Percentiles rank a stretch among this genome's conserved stretches.
phyloP scores from a whole-genome alignment of 2,888 invertebrate genomes.

The Zaprionus obscuricornis region DNA sequence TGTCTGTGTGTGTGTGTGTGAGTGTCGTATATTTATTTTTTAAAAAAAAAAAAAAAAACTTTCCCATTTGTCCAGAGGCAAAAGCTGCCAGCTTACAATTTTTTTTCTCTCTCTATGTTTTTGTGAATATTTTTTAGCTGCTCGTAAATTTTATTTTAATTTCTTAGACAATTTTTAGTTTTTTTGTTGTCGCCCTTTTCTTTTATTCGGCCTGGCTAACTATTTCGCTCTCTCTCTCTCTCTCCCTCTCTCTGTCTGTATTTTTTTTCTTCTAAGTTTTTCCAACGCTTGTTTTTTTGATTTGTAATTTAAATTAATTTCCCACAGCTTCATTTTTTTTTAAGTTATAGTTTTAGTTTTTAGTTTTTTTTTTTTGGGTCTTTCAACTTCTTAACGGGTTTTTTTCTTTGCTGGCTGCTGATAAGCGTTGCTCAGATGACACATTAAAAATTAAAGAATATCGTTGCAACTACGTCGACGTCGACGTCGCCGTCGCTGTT shows the following conservation, averaged over 20 bases:
- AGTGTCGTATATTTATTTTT: constrained; percentile 6
- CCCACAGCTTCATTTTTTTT: constrained; percentile 17
- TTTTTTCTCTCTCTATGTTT: constrained; percentile 9
- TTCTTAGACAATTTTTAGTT: constrained; percentile 45
- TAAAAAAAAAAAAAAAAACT: too few relatives aligned
- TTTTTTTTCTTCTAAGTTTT: constrained; percentile 9
- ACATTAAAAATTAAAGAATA: background rate
- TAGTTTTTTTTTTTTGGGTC: background rate
- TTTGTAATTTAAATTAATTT: constrained; percentile 55
- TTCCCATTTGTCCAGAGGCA: constrained; percentile 48
- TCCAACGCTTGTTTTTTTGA: constrained; percentile 36
- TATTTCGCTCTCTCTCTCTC: constrained; percentile 3
- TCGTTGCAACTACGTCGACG: too few relatives aligned
- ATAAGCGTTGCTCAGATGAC: background rate
- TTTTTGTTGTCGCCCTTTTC: constrained; percentile 28
- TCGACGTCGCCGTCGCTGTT: too few relatives aligned
- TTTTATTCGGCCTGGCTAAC: background rate
- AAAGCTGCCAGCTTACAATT: constrained; percentile 22
- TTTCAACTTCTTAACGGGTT: constrained; percentile 36
- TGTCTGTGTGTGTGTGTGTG: too few relatives aligned
- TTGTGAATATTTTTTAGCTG: constrained; percentile 37
- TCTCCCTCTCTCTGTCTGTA: background rate
- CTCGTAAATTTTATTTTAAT: constrained; percentile 68
- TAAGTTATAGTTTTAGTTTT: background rate
- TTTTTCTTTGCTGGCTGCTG: background rate